Evolutionary conservation across 2,888 invertebrate species (phyloP), one percentile per base, ranked within the genome.

Genomic region (Polyommatus icarus): DNA sequence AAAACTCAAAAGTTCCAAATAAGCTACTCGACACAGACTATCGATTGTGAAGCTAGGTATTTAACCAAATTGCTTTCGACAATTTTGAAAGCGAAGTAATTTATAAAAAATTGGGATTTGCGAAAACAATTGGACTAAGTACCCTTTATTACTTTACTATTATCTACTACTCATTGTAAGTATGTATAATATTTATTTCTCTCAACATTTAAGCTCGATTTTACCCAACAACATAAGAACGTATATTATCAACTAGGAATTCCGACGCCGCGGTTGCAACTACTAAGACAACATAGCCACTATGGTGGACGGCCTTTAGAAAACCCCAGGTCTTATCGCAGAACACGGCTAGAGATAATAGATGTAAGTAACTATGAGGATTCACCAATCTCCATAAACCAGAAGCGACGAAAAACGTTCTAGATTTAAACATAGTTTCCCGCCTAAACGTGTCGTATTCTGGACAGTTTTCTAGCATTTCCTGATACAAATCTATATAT

Each of bases 301-400:
- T 90, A 87, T 96, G 97, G 85, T 97, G 96, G 18, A 97, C 94
- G 71, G 95, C 90, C 82, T 95, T 95, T 40, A 98, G 89, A 84
- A 97, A 97, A 81, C 96, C 95, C 97, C 97, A 97, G 4, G 97
- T 91, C 86, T 97, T 97, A 94, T 98, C 97, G 89, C 97, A 96
- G 90, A 97, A 97, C 81, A 98, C 95, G 36, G 97, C 96, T 73
- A 97, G 88, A 54, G 98, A 95, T 20, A 98, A 88, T 83, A 96
- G 94, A 87, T 98, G 97, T 59, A 97, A 90, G 82, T 97, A 94
- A 67, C 97, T 96, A 84, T 98, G 97, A 0, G 97, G 96, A 86
- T 97, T 98, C 7, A 96, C 94, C 0, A 97, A 92, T 81, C 97
- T 95, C 98, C 98, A 98, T 78, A 96, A 86, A 87, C 96, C 95